Conservation (phyloP, 2,113 vertebrate species). For the Podarcis raffonei region DNA sequence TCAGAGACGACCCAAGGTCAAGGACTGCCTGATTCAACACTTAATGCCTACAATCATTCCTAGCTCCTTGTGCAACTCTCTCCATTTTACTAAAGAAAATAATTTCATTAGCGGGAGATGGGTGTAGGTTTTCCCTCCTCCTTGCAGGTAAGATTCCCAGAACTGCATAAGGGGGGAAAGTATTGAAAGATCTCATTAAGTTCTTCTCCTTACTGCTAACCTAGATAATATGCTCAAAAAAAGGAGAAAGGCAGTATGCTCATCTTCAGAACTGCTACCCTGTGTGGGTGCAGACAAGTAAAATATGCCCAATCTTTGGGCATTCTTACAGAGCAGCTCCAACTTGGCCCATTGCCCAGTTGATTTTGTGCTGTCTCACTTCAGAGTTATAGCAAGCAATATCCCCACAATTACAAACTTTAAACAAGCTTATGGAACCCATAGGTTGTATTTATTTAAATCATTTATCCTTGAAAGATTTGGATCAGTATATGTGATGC, state of each 20-base stretch:
- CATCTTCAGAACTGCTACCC: background rate
- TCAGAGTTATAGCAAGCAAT: background rate
- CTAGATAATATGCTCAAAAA: background rate
- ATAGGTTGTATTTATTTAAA: background rate
- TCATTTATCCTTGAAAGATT: background rate
- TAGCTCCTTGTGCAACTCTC: background rate
- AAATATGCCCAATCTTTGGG: background rate
- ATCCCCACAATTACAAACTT: background rate
- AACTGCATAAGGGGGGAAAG: no score
- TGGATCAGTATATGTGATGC: background rate
- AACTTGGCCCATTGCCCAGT: background rate
- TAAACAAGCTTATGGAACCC: background rate
- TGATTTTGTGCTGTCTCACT: background rate
- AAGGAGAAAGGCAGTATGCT: background rate
- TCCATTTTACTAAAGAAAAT: background rate
- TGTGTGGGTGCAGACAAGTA: background rate
- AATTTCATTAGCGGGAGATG: background rate
- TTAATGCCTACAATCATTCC: background rate
- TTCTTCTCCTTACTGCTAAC: background rate
- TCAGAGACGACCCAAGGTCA: background rate
- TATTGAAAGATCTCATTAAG: slow-evolving; percentile 12
- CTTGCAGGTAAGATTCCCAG: background rate
- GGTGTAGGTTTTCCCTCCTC: background rate
- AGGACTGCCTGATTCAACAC: background rate
- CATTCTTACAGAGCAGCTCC: background rate